A percentile compares a stretch with the other conserved stretches of the same genome.
These are phyloP conservation scores for Lepisosteus osseus DNA, from an alignment of 2,113 vertebrate genomes.

Conservation along the genomic window DNA sequence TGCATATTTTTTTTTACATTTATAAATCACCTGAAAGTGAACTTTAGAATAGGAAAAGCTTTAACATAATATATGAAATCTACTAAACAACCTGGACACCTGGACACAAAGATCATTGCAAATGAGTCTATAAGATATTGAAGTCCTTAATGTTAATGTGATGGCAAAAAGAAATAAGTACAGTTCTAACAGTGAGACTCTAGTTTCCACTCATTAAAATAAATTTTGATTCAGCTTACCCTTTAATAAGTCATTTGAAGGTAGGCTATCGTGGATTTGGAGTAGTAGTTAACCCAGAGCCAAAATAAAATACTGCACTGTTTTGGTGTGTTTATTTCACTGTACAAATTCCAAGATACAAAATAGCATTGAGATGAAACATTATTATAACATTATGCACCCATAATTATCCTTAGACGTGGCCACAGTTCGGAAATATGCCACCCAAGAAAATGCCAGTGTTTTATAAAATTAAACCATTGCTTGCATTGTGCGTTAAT, in stretches of 20 bases:
- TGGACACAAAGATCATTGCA: too few relatives aligned
- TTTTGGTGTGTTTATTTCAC: conserved; percentile 14
- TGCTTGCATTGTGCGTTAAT: conserved; percentile 7
- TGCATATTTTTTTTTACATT: too few relatives aligned
- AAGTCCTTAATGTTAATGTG: too few relatives aligned
- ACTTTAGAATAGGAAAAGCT: too few relatives aligned
- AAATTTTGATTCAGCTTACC: neutral
- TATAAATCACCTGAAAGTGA: too few relatives aligned
- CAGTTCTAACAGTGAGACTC: neutral
- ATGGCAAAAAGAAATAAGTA: too few relatives aligned
- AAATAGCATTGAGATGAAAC: conserved; percentile 8
- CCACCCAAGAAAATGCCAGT: conserved; percentile 24
- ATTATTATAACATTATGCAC: conserved; percentile 13
- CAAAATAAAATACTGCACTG: neutral
- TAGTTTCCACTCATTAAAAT: neutral
- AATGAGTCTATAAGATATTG: too few relatives aligned
- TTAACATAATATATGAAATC: too few relatives aligned
- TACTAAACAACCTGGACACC: too few relatives aligned
- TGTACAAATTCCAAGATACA: conserved; percentile 10
- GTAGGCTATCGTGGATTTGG: too few relatives aligned
- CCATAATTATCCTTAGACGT: conserved; percentile 10
- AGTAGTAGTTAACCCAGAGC: too few relatives aligned
- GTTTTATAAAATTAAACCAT: neutral
- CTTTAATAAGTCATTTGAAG: neutral
- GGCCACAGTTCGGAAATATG: conserved; percentile 19